A percentile compares a stretch with the other conserved stretches of the same genome.
Evolutionary conservation across 1,140 invertebrate species (phyloP).

Genomic region (Helicoverpa armigera): DNA sequence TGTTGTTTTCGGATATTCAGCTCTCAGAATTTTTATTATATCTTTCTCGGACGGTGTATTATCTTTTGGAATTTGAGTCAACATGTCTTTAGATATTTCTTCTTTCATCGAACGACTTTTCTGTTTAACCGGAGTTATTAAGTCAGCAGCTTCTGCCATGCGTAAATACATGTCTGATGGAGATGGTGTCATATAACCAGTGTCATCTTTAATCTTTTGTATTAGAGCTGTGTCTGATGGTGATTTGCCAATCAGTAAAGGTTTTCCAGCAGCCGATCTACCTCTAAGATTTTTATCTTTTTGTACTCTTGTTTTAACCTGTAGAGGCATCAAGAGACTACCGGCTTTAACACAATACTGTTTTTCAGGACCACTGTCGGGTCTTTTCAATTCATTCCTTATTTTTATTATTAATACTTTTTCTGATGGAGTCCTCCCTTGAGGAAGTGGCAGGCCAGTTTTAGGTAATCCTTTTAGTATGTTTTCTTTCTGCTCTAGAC

Average conservation of each 20-base stretch:
- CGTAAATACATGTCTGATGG: background rate
- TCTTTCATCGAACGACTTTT: too few relatives aligned
- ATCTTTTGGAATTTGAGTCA: too few relatives aligned
- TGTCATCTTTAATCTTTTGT: constrained; percentile 56
- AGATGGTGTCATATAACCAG: constrained; percentile 48
- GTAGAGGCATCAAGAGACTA: constrained; percentile 54
- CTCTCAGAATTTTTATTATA: too few relatives aligned
- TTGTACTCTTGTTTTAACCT: constrained; percentile 58
- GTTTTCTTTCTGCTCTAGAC: constrained; percentile 61
- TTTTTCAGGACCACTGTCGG: constrained; percentile 29
- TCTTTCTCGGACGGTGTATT: too few relatives aligned
- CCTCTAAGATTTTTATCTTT: constrained; percentile 64
- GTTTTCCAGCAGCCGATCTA: constrained; percentile 58
- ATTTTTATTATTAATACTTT: constrained; percentile 43
- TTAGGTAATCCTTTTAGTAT: constrained; percentile 61
- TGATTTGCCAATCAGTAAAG: constrained; percentile 60
- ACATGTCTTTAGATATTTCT: too few relatives aligned
- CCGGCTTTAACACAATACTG: constrained; percentile 55
- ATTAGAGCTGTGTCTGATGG: constrained; percentile 62
- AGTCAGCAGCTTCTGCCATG: too few relatives aligned
- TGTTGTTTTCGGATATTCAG: too few relatives aligned
- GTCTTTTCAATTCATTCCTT: background rate
- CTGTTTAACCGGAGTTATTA: too few relatives aligned
- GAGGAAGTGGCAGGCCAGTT: constrained; percentile 60
- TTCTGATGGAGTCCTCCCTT: constrained; percentile 60